phyloP scores from a whole-genome alignment of 1,140 invertebrate genomes.

The Ceratina calcarata region DNA sequence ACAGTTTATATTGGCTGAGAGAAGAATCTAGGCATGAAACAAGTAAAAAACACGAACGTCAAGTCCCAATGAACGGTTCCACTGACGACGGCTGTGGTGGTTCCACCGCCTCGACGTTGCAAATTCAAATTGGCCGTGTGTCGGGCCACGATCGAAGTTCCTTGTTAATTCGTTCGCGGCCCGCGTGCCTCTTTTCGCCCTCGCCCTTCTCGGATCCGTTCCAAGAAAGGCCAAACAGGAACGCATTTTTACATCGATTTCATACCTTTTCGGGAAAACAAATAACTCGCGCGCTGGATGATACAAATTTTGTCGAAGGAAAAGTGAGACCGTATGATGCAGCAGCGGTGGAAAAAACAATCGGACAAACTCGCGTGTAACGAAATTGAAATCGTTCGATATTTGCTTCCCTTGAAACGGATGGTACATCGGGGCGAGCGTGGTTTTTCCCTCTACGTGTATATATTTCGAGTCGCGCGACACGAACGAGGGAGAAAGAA shows the following conservation, averaged over 20 bases:
- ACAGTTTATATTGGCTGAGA: not conserved
- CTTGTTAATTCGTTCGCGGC: constrained; percentile 3
- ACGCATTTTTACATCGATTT: too few relatives aligned
- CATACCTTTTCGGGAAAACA: too few relatives aligned
- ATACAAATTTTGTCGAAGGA: too few relatives aligned
- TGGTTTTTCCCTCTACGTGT: not conserved
- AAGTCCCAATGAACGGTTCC: not conserved
- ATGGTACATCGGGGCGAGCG: not conserved
- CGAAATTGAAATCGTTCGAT: not conserved
- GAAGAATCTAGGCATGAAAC: constrained; percentile 13
- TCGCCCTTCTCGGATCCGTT: not conserved
- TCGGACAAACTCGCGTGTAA: not conserved
- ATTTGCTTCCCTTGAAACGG: not conserved
- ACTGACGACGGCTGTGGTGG: not conserved
- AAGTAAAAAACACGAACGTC: not conserved
- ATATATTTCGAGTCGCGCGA: not conserved
- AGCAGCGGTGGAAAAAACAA: not conserved
- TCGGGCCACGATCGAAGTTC: constrained; percentile 8
- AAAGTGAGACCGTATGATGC: not conserved
- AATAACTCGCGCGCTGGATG: not conserved
- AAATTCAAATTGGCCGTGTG: not conserved
- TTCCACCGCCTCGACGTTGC: not conserved
- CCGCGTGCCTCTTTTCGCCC: not conserved
- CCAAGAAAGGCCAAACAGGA: too few relatives aligned
- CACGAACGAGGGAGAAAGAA: too few relatives aligned